Percentiles rank a stretch among this genome's conserved stretches.
Conservation (phyloP, 2,797 vertebrate species). For the Cichlasoma orientale region DNA sequence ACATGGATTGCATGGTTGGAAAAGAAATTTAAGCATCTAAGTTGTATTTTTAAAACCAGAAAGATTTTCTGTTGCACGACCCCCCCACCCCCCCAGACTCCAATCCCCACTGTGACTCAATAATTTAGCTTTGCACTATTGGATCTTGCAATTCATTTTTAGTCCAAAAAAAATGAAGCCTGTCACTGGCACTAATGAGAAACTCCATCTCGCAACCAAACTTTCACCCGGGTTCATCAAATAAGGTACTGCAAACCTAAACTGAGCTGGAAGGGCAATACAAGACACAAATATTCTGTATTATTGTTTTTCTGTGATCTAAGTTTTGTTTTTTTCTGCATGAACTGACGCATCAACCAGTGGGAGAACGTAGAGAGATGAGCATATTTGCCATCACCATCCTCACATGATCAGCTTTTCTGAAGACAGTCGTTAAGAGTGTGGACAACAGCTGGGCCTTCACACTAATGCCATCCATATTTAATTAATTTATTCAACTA, state of each 20-base stretch:
- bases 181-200: neutral
- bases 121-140: neutral
- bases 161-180: neutral
- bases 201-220: neutral
- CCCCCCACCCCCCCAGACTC: neutral
- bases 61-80: neutral
- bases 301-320: neutral
- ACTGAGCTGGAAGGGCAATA: neutral
- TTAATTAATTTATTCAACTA: constrained; percentile 68
- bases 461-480: constrained; percentile 48
- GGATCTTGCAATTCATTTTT: neutral
- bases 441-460: constrained; percentile 63
- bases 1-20: neutral
- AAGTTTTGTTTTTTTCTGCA: neutral
- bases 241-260: neutral
- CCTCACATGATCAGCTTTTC: constrained; percentile 38
- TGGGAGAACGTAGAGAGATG: constrained; percentile 9
- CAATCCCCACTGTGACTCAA: neutral
- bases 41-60: constrained; percentile 7
- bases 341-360: constrained; percentile 26
- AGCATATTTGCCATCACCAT: constrained; percentile 19
- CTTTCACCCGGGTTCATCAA: neutral
- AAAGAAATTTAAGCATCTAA: constrained; percentile 2
- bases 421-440: constrained; percentile 32
- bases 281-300: neutral